A percentile compares a stretch with the other conserved stretches of the same genome.
These are phyloP conservation scores for Cephonodes hylas DNA, from an alignment of 2,888 invertebrate species.

Conservation along the genomic window DNA sequence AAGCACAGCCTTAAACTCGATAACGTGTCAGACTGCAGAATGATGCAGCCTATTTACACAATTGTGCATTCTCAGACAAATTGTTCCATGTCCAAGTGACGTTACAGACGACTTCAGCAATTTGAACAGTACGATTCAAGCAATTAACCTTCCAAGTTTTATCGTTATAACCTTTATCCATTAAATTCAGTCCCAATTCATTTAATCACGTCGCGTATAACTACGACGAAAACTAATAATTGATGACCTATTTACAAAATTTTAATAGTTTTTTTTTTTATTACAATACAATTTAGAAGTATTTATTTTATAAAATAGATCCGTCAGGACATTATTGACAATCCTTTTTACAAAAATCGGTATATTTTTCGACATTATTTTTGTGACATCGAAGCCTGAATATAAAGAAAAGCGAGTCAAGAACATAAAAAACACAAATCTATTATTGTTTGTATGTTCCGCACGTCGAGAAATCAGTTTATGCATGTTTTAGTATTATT, in stretches of 20 bases:
- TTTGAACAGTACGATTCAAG: background rate
- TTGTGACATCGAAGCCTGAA: background rate
- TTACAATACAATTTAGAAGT: too few species aligned
- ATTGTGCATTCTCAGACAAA: constrained; percentile 18
- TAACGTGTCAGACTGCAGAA: constrained; percentile 24
- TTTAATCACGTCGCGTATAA: background rate
- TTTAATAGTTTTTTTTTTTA: too few species aligned
- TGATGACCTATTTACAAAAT: background rate
- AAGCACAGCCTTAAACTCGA: constrained; percentile 53
- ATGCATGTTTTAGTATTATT: constrained; percentile 10
- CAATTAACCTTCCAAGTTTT: background rate
- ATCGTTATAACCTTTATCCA: background rate
- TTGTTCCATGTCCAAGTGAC: background rate
- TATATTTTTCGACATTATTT: too few species aligned
- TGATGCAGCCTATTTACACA: constrained; percentile 15
- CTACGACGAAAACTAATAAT: background rate
- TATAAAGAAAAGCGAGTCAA: background rate
- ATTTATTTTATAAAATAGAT: too few species aligned
- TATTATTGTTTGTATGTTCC: background rate
- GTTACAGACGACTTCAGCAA: too few species aligned
- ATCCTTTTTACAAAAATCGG: too few species aligned
- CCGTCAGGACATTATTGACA: too few species aligned
- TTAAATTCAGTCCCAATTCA: background rate
- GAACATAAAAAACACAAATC: background rate
- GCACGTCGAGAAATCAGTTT: background rate